A percentile compares a stretch with the other conserved stretches of the same genome.
These are phyloP conservation scores for Oxystoma pomonae DNA, from an alignment of 2,888 invertebrate species.

Conservation along the genomic window DNA sequence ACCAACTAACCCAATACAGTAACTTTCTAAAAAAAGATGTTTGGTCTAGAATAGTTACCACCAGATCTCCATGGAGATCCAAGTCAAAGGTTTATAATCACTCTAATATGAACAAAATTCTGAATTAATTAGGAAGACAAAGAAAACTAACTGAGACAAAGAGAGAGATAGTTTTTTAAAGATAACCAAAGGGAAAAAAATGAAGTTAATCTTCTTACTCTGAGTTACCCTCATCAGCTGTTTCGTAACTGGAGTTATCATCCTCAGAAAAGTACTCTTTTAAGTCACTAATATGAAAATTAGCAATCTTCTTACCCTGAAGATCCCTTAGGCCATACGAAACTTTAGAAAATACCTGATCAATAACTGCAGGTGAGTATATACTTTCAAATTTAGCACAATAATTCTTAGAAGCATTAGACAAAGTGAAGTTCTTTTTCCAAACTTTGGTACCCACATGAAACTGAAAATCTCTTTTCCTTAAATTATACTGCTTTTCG, in stretches of 20 bases:
- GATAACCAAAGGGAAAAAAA: too few species aligned
- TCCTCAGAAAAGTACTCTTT: not conserved
- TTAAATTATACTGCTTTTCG: not conserved
- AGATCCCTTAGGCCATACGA: not conserved
- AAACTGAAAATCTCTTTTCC: not conserved
- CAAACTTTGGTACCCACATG: not conserved
- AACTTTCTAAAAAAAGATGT: too few species aligned
- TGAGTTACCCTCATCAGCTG: not conserved
- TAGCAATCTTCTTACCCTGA: not conserved
- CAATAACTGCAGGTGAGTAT: not conserved
- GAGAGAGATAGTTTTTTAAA: too few species aligned
- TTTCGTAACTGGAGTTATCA: not conserved
- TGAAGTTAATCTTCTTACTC: too few species aligned
- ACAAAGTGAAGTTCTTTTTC: not conserved
- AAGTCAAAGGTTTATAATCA: too few species aligned
- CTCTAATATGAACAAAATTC: too few species aligned
- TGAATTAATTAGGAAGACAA: too few species aligned
- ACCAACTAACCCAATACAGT: too few species aligned
- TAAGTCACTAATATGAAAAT: not conserved
- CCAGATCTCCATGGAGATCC: too few species aligned
- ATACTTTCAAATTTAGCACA: not conserved
- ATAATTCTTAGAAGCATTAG: not conserved
- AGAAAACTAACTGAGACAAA: too few species aligned
- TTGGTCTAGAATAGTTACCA: too few species aligned
- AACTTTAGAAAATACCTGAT: not conserved